Conservation (phyloP, 2,888 invertebrate genomes). For the Morpho helenor region DNA sequence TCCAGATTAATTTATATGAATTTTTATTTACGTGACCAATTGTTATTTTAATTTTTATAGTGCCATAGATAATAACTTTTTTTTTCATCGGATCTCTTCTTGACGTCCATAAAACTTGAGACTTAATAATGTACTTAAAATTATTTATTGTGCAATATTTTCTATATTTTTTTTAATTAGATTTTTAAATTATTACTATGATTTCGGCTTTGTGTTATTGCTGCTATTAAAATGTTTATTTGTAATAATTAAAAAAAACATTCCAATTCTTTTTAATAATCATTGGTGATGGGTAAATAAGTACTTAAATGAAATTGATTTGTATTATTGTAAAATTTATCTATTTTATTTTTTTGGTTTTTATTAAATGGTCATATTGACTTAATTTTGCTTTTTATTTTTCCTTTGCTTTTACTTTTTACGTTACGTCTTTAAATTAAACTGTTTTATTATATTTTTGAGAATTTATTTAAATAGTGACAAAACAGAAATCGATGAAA, state of each 20-base stretch:
- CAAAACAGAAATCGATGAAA: too few relatives aligned
- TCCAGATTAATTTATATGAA: slow-evolving; percentile 30
- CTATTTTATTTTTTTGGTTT: slow-evolving; percentile 61
- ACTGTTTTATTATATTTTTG: too few relatives aligned
- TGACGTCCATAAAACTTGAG: slow-evolving; percentile 43
- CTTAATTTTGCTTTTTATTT: slow-evolving; percentile 48
- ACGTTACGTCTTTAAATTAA: background rate
- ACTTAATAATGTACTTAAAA: slow-evolving; percentile 31
- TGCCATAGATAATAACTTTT: slow-evolving; percentile 52
- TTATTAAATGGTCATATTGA: slow-evolving; percentile 69
- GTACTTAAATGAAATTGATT: slow-evolving; percentile 47
- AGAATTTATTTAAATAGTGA: too few relatives aligned
- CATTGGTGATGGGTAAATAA: slow-evolving; percentile 57
- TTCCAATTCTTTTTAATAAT: slow-evolving; percentile 25
- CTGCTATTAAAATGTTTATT: background rate
- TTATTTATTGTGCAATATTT: slow-evolving; percentile 28
- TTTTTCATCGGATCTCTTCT: slow-evolving; percentile 42
- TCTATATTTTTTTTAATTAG: slow-evolving; percentile 22
- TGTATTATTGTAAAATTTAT: slow-evolving; percentile 41
- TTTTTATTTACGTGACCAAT: slow-evolving; percentile 25
- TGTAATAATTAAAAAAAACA: slow-evolving; percentile 18
- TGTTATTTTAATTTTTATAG: slow-evolving; percentile 41
- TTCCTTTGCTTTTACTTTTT: slow-evolving; percentile 26
- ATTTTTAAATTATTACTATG: background rate
- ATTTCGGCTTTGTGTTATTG: background rate